Conservation (phyloP, 2,888 invertebrate species). For the Pseudococcus longispinus region DNA sequence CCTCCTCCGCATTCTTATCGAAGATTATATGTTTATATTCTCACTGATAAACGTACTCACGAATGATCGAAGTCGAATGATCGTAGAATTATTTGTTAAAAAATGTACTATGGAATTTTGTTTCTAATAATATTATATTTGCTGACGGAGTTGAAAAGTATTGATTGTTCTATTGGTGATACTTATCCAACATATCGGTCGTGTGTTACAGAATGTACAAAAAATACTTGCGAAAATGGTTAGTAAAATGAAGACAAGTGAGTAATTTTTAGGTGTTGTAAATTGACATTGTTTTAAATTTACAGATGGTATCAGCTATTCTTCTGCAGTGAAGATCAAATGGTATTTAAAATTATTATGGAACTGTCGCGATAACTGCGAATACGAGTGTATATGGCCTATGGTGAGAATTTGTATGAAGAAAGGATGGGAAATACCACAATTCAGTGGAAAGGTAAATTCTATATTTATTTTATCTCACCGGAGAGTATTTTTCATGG, state of each 20-base stretch:
- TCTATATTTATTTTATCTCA: background rate
- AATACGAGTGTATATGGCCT: constrained; percentile 91
- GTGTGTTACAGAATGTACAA: constrained; percentile 65
- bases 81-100: background rate
- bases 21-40: background rate
- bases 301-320: constrained; percentile 38
- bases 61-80: background rate
- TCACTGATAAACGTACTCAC: background rate
- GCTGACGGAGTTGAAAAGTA: background rate
- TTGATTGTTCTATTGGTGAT: constrained; percentile 64
- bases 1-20: background rate
- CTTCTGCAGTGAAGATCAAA: background rate
- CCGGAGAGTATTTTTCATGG: background rate
- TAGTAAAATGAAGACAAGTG: constrained; percentile 15
- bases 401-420: constrained; percentile 80
- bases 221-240: constrained; percentile 65
- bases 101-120: background rate
- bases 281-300: background rate
- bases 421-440: constrained; percentile 77
- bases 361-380: constrained; percentile 88
- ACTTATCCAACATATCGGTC: constrained; percentile 66
- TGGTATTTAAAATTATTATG: constrained; percentile 65
- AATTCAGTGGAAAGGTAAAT: constrained; percentile 90
- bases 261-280: background rate
- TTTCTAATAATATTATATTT: background rate